A percentile compares a stretch with the other conserved stretches of the same genome.
phyloP scores from a whole-genome alignment of 2,888 invertebrate genomes.

The Pammene aurita region DNA sequence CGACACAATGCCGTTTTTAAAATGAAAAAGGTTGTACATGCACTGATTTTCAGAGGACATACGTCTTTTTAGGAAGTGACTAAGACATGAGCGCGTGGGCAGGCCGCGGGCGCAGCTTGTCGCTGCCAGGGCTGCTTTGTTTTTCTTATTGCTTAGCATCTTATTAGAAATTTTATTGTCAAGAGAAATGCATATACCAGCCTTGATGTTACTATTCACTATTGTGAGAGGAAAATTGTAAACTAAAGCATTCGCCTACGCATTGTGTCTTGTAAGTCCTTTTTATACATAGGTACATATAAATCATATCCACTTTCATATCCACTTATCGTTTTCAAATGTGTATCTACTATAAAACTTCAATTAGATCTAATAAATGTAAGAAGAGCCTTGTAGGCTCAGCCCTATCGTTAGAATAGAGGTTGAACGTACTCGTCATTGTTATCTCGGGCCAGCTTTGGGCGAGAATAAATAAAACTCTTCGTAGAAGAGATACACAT shows the following conservation, averaged over 20 bases:
- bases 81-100: conserved; percentile 57
- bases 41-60: not conserved
- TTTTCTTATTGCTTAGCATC: conserved; percentile 37
- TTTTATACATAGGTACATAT: conserved; percentile 5
- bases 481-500: conserved; percentile 79
- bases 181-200: conserved; percentile 19
- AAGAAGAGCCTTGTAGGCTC: not conserved
- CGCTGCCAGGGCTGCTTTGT: conserved; percentile 49
- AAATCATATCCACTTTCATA: not conserved
- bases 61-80: conserved; percentile 46
- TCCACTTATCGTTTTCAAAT: not conserved
- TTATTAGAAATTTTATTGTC: conserved; percentile 32
- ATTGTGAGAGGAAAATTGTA: conserved; percentile 17
- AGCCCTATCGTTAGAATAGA: conserved; percentile 52
- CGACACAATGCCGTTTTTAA: conserved; percentile 62
- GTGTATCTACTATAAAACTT: not conserved
- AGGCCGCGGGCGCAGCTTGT: conserved; percentile 54
- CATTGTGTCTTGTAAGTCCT: not conserved
- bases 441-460: conserved; percentile 76
- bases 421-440: conserved; percentile 76
- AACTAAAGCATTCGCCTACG: conserved; percentile 13
- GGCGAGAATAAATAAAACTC: conserved; percentile 77
- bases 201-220: conserved; percentile 25
- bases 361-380: not conserved
- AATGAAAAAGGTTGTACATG: conserved; percentile 39